Evolutionary conservation across 2,888 invertebrate species (phyloP), one percentile per base, ranked within the genome.

Genomic region (Bellardia bayeri): DNA sequence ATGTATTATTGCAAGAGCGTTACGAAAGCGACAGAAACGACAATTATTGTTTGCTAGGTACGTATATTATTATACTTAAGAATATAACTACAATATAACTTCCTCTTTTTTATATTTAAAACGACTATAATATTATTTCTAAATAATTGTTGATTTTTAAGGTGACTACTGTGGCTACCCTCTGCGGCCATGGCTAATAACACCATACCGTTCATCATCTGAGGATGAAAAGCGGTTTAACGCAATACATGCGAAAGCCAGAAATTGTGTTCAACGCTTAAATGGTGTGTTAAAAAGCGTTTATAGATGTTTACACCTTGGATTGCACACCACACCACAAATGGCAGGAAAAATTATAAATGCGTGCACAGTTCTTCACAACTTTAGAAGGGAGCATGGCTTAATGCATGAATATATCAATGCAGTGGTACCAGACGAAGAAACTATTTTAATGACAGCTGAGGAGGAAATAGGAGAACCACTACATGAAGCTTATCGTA

Each of bases 301-400:
- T 51, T 76, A 64, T 51, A 76, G 76, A 51, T 64, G 76, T 14
- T 3, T 76, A 13, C 51, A 66, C 9, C 30, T 66, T 40, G 66
- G 78, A n/a, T 56, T 78, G 9, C 13, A 56, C 3, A 68, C 66
- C 7, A 56, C 78, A 30, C 75, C 64, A 33, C 75, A 76, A 63
- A 76, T 51, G 45, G 63, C 49, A n/a, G 75, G 64, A 11, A 79
- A 79, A 79, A 79, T 23, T 23, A 23, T 23, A 23, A 23, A 23
- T 23, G 23, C 23, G 23, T 23, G 23, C 23, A 23, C 23, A 16
- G 79, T 69, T 5, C 69, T 79, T 3, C 69, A 79, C 30, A 78
- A 79, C 69, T 79, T 79, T 30, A 79, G 79, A 30, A 4, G 2
- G n/a, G 79, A 16, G n/a, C 79, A 64, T 64, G 75, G 45, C 9